A percentile compares a stretch with the other conserved stretches of the same genome.
Conservation (phyloP, 2,797 vertebrate genomes). For the Syngnathus rostellatus region DNA sequence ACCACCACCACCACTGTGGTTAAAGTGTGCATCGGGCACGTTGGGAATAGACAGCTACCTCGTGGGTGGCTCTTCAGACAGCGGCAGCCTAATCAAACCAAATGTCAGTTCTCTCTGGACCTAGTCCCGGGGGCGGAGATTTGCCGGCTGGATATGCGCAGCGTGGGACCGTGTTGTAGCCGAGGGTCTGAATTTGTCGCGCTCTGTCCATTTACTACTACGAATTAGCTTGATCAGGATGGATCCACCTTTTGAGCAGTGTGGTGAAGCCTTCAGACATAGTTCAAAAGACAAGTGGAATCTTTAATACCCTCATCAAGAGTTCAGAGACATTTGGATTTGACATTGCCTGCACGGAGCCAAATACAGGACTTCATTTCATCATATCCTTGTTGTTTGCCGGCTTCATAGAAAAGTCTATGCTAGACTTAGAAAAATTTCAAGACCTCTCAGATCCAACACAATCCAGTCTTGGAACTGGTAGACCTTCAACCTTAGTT, state of each 20-base stretch:
- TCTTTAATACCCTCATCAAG: neutral
- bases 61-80: constrained; percentile 43
- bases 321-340: neutral
- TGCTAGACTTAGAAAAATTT: neutral
- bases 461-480: neutral
- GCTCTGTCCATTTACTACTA: constrained; percentile 1
- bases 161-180: neutral
- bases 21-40: constrained; percentile 20
- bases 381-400: neutral
- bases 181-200: neutral
- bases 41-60: constrained; percentile 28
- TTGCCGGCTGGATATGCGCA: neutral
- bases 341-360: neutral
- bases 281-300: neutral
- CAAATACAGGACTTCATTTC: neutral
- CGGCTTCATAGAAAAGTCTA: neutral
- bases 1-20: constrained; percentile 24
- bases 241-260: neutral
- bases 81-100: constrained; percentile 49
- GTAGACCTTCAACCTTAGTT: neutral
- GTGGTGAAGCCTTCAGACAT: neutral
- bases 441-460: neutral
- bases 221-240: neutral
- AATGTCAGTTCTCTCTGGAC: constrained; percentile 50
- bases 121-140: constrained; percentile 29